These are phyloP conservation scores for Tolypeutes matacus DNA, from an alignment of 2,797 vertebrate genomes.

Conservation along the genomic window DNA sequence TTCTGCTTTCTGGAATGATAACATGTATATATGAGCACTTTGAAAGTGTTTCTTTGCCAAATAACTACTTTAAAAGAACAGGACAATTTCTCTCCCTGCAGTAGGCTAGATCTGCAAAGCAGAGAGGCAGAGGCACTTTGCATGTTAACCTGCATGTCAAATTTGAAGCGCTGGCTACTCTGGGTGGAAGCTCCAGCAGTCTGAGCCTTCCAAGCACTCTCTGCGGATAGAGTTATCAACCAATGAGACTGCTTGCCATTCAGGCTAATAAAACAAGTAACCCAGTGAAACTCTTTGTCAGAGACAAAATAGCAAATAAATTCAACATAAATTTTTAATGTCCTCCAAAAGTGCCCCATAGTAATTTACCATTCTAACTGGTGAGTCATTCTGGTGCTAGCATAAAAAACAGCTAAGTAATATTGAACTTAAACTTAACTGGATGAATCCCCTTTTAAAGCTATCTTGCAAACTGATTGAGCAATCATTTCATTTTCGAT, in stretches of 20 bases:
- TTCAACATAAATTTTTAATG: not conserved
- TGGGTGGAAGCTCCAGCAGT: not conserved
- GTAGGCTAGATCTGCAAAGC: not conserved
- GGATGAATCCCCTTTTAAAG: not conserved
- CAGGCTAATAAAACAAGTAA: not conserved
- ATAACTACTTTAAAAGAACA: not conserved
- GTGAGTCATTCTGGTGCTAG: not conserved
- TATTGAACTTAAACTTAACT: constrained; percentile 13
- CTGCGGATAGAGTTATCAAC: not conserved
- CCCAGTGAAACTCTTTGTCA: not conserved
- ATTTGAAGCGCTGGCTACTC: not conserved
- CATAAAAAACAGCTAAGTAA: not conserved
- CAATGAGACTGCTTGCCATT: not conserved
- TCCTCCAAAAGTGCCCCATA: not conserved
- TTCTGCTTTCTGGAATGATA: not conserved
- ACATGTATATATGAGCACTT: not conserved
- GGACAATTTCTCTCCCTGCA: not conserved
- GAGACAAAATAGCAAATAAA: not conserved
- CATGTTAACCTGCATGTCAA: not conserved
- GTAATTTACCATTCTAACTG: constrained; percentile 2
- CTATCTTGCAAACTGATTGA: not conserved
- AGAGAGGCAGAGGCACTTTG: not conserved
- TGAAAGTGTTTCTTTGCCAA: not conserved
- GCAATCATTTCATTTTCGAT: not conserved
- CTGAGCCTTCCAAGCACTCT: not conserved